Evolutionary conservation across 2,113 vertebrate species (phyloP).

Genomic region (Callocephalon fimbriatum): DNA sequence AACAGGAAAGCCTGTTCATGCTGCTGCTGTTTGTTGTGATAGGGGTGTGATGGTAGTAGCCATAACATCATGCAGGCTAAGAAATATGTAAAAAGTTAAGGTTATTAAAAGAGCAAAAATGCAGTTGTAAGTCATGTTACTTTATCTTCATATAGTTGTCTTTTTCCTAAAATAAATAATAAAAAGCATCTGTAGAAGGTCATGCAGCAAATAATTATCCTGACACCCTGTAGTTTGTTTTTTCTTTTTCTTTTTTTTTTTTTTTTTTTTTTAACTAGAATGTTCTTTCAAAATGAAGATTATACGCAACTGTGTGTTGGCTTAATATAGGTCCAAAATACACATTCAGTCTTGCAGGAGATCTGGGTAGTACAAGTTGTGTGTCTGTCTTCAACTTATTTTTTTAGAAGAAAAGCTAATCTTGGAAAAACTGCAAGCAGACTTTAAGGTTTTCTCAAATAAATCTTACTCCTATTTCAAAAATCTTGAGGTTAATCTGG

Average conservation of each 20-base stretch:
- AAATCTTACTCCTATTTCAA: background rate
- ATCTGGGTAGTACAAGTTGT: background rate
- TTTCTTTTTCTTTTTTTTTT: background rate
- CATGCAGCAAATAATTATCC: background rate
- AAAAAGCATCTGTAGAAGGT: background rate
- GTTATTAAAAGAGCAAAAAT: background rate
- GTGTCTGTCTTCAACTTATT: background rate
- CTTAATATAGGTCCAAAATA: background rate
- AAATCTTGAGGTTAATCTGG: conserved; percentile 30
- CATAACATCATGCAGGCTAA: background rate
- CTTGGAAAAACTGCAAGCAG: conserved; percentile 11
- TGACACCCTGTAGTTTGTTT: background rate
- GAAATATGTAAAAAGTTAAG: background rate
- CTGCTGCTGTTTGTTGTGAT: background rate
- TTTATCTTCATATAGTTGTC: background rate
- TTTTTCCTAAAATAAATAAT: background rate
- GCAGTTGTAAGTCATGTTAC: background rate
- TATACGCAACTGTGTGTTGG: background rate
- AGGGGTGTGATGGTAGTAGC: background rate
- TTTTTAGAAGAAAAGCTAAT: background rate
- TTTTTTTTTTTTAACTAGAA: background rate
- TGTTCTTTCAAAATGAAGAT: background rate
- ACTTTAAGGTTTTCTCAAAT: background rate
- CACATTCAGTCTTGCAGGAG: background rate
- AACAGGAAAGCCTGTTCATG: background rate